A percentile compares a stretch with the other conserved stretches of the same genome.
phyloP scores from a whole-genome alignment of 2,797 vertebrate species.

The Xenentodon cancila region DNA sequence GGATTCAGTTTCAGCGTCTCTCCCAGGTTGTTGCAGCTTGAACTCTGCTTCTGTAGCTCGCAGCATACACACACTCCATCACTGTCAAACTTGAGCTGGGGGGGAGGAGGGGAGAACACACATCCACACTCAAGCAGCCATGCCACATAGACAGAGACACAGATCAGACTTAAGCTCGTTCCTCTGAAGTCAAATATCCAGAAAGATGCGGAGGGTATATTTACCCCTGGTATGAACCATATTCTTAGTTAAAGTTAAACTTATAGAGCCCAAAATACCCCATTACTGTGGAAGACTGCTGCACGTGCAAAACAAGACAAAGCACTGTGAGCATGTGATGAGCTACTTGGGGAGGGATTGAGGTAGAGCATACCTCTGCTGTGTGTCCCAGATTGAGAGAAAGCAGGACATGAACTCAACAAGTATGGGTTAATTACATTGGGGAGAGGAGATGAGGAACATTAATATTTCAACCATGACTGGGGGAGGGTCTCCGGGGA shows the following conservation, averaged over 20 bases:
- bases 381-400: slow-evolving; percentile 80
- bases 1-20: slow-evolving; percentile 97
- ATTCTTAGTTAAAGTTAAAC: not conserved
- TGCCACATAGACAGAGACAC: slow-evolving; percentile 55
- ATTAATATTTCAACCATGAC: slow-evolving; percentile 76
- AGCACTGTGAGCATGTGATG: slow-evolving; percentile 34
- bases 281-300: slow-evolving; percentile 21
- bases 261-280: not conserved
- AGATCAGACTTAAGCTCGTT: slow-evolving; percentile 42
- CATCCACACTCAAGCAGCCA: slow-evolving; percentile 77
- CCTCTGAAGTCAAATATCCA: slow-evolving; percentile 14
- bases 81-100: slow-evolving; percentile 95
- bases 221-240: not conserved
- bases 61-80: slow-evolving; percentile 98
- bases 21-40: slow-evolving; percentile 95
- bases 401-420: slow-evolving; percentile 80
- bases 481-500: slow-evolving; percentile 67
- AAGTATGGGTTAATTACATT: slow-evolving; percentile 83
- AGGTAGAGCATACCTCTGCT: slow-evolving; percentile 55
- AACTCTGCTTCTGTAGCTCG: slow-evolving; percentile 91
- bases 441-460: slow-evolving; percentile 73
- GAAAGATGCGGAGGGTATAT: slow-evolving; percentile 9
- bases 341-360: slow-evolving; percentile 32
- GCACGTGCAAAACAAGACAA: slow-evolving; percentile 30
- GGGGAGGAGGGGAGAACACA: slow-evolving; percentile 68